Conservation (phyloP, 2,888 invertebrate species). For the Cylindroiulus punctatus region DNA sequence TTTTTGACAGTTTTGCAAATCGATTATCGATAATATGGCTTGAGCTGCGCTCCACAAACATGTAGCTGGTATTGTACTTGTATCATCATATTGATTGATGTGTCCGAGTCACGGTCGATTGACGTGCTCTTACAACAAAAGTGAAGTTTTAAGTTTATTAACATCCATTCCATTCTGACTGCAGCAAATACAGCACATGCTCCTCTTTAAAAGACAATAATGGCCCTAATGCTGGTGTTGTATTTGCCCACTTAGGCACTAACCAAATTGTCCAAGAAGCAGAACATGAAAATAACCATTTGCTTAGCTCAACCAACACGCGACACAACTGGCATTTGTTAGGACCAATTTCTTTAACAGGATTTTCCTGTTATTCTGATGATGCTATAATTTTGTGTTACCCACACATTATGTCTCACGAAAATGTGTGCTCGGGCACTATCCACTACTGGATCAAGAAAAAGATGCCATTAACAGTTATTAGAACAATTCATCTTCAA, state of each 20-base stretch:
- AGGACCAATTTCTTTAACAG: conserved; percentile 15
- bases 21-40: no score
- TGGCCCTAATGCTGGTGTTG: not conserved
- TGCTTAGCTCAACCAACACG: not conserved
- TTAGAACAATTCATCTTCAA: not conserved
- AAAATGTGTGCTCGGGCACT: not conserved
- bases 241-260: not conserved
- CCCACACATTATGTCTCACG: not conserved
- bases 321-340: not conserved
- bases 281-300: not conserved
- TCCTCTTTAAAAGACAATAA: conserved; percentile 3
- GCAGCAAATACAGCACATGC: not conserved
- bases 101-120: no score
- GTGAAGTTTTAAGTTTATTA: not conserved
- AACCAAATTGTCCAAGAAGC: not conserved
- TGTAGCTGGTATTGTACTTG: not conserved
- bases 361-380: not conserved
- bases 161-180: not conserved
- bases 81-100: not conserved
- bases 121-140: not conserved
- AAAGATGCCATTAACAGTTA: not conserved
- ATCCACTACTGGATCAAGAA: not conserved
- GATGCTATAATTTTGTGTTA: conserved; percentile 13
- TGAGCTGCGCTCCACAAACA: not conserved
- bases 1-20: no score